Conservation (phyloP, 2,888 invertebrate species). For the Pristionchus exspectatus region DNA sequence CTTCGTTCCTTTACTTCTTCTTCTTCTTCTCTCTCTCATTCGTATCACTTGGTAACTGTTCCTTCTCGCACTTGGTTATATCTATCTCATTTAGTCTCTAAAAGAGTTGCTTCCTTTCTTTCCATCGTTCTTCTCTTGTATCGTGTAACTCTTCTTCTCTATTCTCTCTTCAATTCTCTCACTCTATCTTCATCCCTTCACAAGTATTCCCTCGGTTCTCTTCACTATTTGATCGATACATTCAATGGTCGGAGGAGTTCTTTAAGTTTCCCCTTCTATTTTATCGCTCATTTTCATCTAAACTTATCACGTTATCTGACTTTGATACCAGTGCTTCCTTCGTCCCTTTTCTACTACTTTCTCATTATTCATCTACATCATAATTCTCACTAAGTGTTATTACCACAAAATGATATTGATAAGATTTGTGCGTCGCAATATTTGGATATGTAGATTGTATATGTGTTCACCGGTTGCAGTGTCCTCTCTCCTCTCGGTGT, state of each 20-base stretch:
- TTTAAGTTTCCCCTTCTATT: slow-evolving; percentile 1
- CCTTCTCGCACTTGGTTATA: slow-evolving; percentile 32
- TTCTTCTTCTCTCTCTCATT: slow-evolving; percentile 11
- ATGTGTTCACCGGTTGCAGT: not conserved
- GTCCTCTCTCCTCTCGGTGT: not conserved
- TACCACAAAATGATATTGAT: not conserved
- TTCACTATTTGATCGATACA: slow-evolving; percentile 45
- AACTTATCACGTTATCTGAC: slow-evolving; percentile 16
- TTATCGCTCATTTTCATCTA: not conserved
- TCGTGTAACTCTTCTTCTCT: slow-evolving; percentile 23
- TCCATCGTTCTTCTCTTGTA: slow-evolving; percentile 3
- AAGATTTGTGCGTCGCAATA: not conserved
- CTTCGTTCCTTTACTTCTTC: not conserved
- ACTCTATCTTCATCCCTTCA: slow-evolving; percentile 33
- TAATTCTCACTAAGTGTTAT: not conserved
- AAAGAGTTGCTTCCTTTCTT: slow-evolving; percentile 34
- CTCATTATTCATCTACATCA: not conserved
- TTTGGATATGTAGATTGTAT: not conserved
- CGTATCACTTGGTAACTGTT: slow-evolving; percentile 48
- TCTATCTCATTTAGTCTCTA: slow-evolving; percentile 30
- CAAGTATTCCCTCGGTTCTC: slow-evolving; percentile 48
- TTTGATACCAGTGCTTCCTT: not conserved
- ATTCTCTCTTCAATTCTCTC: not conserved
- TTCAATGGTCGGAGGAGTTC: slow-evolving; percentile 40
- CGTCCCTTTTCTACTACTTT: not conserved